A percentile compares a stretch with the other conserved stretches of the same genome.
These are phyloP conservation scores for Babylonia areolata DNA, from an alignment of 1,140 invertebrate species.

Conservation along the genomic window DNA sequence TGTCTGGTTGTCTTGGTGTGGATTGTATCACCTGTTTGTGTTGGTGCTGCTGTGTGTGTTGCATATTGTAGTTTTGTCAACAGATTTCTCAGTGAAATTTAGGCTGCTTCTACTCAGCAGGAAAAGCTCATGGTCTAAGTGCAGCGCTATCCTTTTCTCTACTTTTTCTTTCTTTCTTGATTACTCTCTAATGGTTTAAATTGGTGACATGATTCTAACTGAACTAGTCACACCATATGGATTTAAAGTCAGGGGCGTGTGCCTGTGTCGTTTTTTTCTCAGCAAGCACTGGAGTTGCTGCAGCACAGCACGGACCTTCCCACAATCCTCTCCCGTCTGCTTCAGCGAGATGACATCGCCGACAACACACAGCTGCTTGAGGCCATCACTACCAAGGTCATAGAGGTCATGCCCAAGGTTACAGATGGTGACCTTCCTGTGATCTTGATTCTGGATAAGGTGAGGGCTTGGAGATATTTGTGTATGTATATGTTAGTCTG, in stretches of 20 bases:
- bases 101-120: no score
- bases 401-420: conserved; percentile 14
- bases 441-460: conserved; percentile 31
- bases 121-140: no score
- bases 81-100: no score
- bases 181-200: no score
- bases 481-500: no score
- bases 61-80: no score
- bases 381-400: neutral
- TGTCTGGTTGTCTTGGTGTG: no score
- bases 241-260: no score
- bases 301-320: neutral
- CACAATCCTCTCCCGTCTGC: neutral
- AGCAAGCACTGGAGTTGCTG: conserved; percentile 12
- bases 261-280: neutral
- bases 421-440: conserved; percentile 7
- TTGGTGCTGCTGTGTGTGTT: no score
- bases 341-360: neutral
- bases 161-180: neutral
- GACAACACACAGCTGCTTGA: neutral
- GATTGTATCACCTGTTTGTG: no score
- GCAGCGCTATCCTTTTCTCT: neutral
- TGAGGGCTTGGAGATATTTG: neutral
- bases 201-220: no score
- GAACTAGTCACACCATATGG: no score